phyloP scores from a whole-genome alignment of 2,797 vertebrate species.

The Huso huso region DNA sequence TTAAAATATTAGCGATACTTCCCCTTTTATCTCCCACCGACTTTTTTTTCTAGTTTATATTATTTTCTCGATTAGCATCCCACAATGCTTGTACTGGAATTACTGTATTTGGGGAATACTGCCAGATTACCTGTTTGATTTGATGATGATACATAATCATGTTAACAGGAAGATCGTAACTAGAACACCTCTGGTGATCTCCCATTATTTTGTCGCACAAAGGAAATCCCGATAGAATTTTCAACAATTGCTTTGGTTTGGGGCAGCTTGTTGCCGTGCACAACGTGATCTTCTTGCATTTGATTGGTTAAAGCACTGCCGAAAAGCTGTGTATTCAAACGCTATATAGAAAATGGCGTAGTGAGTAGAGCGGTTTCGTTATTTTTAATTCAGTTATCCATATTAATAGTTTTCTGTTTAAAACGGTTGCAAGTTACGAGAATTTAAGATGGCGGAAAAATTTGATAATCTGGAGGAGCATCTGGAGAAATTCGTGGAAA shows the following conservation, averaged over 20 bases:
- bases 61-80: no score
- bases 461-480: slow-evolving; percentile 95
- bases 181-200: no score
- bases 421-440: background rate
- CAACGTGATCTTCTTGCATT: slow-evolving; percentile 14
- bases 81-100: no score
- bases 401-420: background rate
- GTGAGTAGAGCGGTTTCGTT: background rate
- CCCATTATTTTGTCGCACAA: no score
- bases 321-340: slow-evolving; percentile 39
- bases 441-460: slow-evolving; percentile 81
- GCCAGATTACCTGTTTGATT: no score
- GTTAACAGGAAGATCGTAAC: no score
- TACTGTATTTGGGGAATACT: no score
- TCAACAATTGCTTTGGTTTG: slow-evolving; percentile 5
- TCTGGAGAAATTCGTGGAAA: slow-evolving; percentile 96
- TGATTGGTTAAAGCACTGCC: slow-evolving; percentile 44
- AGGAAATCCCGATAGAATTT: background rate
- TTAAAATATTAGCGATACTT: no score
- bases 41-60: no score
- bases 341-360: slow-evolving; percentile 14
- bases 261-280: slow-evolving; percentile 18
- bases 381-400: background rate
- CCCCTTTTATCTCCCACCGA: no score
- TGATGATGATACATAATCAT: no score